A percentile compares a stretch with the other conserved stretches of the same genome.
These are phyloP conservation scores for Craseonycteris thonglongyai DNA, from an alignment of 2,113 vertebrate genomes.

Conservation along the genomic window DNA sequence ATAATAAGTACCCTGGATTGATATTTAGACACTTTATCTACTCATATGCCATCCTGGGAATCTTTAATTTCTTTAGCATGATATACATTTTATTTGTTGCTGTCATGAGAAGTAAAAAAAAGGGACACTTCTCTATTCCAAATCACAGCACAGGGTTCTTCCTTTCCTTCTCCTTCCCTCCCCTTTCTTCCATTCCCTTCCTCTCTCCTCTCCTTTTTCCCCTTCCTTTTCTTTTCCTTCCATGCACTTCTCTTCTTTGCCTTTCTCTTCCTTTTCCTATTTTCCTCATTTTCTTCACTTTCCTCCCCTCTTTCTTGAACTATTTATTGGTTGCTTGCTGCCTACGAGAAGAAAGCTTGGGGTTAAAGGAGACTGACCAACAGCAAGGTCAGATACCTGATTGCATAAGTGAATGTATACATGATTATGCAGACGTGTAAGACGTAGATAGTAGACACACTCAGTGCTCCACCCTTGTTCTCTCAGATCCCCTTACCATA, in stretches of 20 bases:
- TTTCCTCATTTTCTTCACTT: no score
- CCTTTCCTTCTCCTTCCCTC: background rate
- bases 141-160: background rate
- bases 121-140: background rate
- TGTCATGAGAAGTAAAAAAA: background rate
- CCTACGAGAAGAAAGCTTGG: background rate
- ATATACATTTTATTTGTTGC: constrained; percentile 1
- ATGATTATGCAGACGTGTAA: background rate
- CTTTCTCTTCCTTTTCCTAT: background rate
- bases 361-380: background rate
- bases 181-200: background rate
- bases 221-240: background rate
- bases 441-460: background rate
- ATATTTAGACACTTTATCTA: constrained; percentile 5
- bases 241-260: background rate
- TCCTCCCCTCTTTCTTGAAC: background rate
- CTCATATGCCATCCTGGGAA: background rate
- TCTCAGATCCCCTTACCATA: background rate
- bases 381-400: background rate
- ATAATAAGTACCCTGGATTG: background rate
- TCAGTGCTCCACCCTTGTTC: background rate
- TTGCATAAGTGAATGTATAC: background rate
- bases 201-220: background rate
- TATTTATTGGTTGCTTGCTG: background rate
- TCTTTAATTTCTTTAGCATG: constrained; percentile 4